These are phyloP conservation scores for Xestia xanthographa DNA, from an alignment of 2,888 invertebrate species.

Conservation along the genomic window DNA sequence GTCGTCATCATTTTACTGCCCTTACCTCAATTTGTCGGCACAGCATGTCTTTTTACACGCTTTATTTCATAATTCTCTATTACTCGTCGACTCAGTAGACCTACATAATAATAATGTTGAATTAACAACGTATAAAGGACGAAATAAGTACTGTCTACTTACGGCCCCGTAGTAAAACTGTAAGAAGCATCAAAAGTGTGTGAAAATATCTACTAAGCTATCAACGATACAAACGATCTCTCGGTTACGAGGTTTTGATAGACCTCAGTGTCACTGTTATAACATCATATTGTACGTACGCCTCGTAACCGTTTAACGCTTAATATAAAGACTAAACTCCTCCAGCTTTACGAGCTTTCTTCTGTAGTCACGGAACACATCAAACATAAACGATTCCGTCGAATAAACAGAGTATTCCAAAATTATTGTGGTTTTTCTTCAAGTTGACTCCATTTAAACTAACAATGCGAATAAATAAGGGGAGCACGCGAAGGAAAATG, in stretches of 20 bases:
- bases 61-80: too few species aligned
- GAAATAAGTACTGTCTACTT: not conserved
- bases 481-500: conserved; percentile 71
- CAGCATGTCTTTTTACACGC: too few species aligned
- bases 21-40: too few species aligned
- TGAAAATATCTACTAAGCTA: conserved; percentile 8
- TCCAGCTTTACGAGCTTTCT: conserved; percentile 43
- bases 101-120: not conserved
- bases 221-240: conserved; percentile 7
- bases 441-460: conserved; percentile 55
- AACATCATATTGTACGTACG: conserved; percentile 41
- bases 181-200: not conserved
- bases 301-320: conserved; percentile 54
- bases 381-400: conserved; percentile 31
- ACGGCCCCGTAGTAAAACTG: not conserved
- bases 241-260: conserved; percentile 42
- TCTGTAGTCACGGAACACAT: conserved; percentile 48
- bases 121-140: not conserved
- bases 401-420: conserved; percentile 21
- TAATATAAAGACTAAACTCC: conserved; percentile 46
- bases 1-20: too few species aligned
- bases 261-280: conserved; percentile 48
- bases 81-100: too few species aligned
- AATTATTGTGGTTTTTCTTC: conserved; percentile 49
- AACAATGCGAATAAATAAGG: conserved; percentile 73